Evolutionary conservation across 64 coral and sea anemone species (phyloP).

Genomic region (Stichodactyla helianthus): DNA sequence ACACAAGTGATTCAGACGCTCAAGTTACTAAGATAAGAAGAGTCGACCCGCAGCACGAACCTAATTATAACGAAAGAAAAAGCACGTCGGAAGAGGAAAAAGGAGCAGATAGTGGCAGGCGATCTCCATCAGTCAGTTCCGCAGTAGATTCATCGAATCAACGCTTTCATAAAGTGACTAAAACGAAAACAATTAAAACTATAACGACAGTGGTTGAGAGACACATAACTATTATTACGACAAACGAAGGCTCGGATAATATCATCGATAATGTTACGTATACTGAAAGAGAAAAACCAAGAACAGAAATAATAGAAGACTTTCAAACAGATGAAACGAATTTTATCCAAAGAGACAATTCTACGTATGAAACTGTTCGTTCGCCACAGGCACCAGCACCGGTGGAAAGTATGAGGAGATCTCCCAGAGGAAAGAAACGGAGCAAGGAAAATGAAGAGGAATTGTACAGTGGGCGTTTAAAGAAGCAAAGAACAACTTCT

Average conservation of each 20-base stretch:
- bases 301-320: not conserved
- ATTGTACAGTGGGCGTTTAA: not conserved
- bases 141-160: not conserved
- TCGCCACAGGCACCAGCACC: not conserved
- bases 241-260: not conserved
- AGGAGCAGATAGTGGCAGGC: not conserved
- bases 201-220: constrained; percentile 21
- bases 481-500: not conserved
- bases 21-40: not conserved
- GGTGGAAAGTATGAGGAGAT: not conserved
- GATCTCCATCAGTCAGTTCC: not conserved
- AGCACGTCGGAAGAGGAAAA: not conserved
- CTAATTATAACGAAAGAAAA: not conserved
- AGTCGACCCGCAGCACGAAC: not conserved
- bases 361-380: not conserved
- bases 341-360: not conserved
- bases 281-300: not conserved
- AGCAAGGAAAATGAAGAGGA: not conserved
- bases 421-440: not conserved
- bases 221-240: not conserved
- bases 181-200: constrained; percentile 1
- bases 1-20: not conserved
- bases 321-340: not conserved
- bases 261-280: not conserved
- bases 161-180: constrained; percentile 6